Evolutionary conservation across 2,888 invertebrate species (phyloP), one percentile per base, ranked within the genome.

Genomic region (Plebejus argus): DNA sequence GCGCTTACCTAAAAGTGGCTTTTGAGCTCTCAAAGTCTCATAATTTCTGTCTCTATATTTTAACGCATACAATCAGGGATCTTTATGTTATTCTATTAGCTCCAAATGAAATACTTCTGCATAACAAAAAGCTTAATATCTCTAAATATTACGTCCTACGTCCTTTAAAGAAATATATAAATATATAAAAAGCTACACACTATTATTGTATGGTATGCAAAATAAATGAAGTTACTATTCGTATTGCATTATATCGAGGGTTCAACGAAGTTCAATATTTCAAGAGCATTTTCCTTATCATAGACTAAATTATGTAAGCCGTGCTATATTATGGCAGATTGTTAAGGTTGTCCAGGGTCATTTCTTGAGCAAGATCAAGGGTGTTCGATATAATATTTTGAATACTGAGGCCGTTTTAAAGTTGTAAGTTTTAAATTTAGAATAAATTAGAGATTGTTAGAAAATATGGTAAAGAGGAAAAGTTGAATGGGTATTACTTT

Each of bases 221-320:
- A 12, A 10, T 28, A 15, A 0, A 28, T 28, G 28, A 12, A 15
- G 28, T 66, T 66, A 15, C 66, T 28, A 28, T 18, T 66, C 6
- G 66, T 15, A 66, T 33, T 66, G 28, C 4, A 66, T 66, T 66
- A 66, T 33, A 33, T 66, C 66, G 28, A 66, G 66, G 28, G 66
- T 66, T 66, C 66, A 66, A 66, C 66, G 18, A 28, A 66, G 66
- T 66, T 66, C 66, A 66, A 66, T 66, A 66, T 66, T 28, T 33
- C 28, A 66, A 33, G 66, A 66, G 28, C 66, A 66, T 66, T 66
- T 33, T 66, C 66, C 28, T 66, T 66, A 66, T 66, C 66, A 1
- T 15, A 66, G 66, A 33, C 66, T 28, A 28, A 66, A 66, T 66
- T 66, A 66, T 33, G 66, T 33, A 28, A 66, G 15, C 10, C 20